phyloP scores from a whole-genome alignment of 2,113 vertebrate species.

The Eonycteris spelaea region DNA sequence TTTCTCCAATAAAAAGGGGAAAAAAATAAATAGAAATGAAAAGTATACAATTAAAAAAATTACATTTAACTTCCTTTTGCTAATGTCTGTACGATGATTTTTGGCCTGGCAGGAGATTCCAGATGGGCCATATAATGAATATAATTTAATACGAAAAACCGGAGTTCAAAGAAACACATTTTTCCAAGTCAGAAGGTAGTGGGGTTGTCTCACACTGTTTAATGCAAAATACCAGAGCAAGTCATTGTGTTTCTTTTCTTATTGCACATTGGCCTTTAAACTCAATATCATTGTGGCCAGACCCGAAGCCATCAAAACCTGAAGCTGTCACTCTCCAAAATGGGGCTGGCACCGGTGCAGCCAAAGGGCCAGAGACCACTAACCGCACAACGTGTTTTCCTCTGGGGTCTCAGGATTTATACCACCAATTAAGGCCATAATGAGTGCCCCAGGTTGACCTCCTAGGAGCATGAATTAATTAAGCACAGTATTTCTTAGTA shows the following conservation, averaged over 20 bases:
- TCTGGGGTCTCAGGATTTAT: constrained; percentile 85
- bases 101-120: constrained; percentile 81
- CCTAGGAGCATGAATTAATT: constrained; percentile 87
- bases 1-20: constrained; percentile 76
- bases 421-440: constrained; percentile 87
- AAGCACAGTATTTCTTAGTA: constrained; percentile 85
- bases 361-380: constrained; percentile 75
- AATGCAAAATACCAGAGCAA: constrained; percentile 66
- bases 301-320: constrained; percentile 73
- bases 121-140: constrained; percentile 82
- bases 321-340: constrained; percentile 73
- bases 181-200: constrained; percentile 69
- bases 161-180: constrained; percentile 78
- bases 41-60: constrained; percentile 83
- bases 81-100: constrained; percentile 80
- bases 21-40: constrained; percentile 74
- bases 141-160: constrained; percentile 83
- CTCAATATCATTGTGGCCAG: constrained; percentile 72
- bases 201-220: constrained; percentile 75
- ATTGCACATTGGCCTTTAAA: constrained; percentile 75
- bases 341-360: constrained; percentile 4
- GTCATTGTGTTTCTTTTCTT: constrained; percentile 71
- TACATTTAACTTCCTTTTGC: constrained; percentile 80
- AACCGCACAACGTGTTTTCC: constrained; percentile 71
- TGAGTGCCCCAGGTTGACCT: constrained; percentile 86